These are phyloP conservation scores for Schizothorax lantsangensis DNA, from an alignment of 2,797 vertebrate species.

Conservation along the genomic window DNA sequence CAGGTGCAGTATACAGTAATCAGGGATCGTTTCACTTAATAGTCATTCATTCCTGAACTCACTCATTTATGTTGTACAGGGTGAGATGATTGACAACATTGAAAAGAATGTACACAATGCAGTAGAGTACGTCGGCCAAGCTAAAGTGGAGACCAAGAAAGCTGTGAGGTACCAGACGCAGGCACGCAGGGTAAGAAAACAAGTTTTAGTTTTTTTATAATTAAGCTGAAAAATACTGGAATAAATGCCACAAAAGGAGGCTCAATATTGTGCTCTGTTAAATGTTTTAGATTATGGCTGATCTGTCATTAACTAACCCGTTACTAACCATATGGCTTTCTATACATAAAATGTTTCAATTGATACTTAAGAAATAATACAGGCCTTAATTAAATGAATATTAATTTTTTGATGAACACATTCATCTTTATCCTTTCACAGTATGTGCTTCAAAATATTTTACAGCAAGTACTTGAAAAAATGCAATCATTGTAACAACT, in stretches of 20 bases:
- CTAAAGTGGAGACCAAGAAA: conserved; percentile 95
- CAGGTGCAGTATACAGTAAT: conserved; percentile 82
- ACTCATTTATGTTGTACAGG: conserved; percentile 72
- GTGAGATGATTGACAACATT: conserved; percentile 97
- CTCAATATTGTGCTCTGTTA: neutral
- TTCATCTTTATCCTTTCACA: neutral
- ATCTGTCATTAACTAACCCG: neutral
- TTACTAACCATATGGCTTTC: neutral
- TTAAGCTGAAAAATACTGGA: neutral
- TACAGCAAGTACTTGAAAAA: neutral
- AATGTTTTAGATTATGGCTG: neutral
- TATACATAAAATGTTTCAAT: neutral
- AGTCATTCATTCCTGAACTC: neutral
- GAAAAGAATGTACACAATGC: conserved; percentile 93
- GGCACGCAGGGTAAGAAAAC: conserved; percentile 86
- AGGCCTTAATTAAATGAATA: neutral
- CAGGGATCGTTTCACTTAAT: neutral
- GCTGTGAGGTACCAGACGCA: conserved; percentile 92
- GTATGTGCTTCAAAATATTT: neutral
- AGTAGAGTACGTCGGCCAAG: conserved; percentile 85
- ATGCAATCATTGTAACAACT: conserved; percentile 1
- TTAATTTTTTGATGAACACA: neutral
- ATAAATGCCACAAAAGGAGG: neutral
- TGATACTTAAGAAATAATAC: neutral
- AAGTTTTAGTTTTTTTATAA: neutral